Percentiles rank a stretch among this genome's conserved stretches.
phyloP scores from a whole-genome alignment of 2,797 vertebrate genomes.

The Echeneis naucrates region DNA sequence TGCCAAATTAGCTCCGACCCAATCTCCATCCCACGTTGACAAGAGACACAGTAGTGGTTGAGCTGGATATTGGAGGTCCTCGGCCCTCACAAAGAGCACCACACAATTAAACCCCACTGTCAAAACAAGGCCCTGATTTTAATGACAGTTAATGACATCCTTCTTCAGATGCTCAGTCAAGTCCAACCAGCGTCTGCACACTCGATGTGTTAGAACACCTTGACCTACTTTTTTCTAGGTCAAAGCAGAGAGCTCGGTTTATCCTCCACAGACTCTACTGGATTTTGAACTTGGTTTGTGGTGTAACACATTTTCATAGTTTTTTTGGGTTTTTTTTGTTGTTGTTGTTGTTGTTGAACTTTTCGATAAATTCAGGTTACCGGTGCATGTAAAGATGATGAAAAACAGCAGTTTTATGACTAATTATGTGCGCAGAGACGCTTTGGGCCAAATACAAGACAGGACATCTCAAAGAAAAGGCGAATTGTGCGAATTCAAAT shows the following conservation, averaged over 20 bases:
- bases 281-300: background rate
- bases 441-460: background rate
- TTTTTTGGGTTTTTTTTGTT: no score
- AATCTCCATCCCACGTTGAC: background rate
- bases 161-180: background rate
- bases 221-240: slow-evolving; percentile 44
- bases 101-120: background rate
- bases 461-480: background rate
- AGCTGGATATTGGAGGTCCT: background rate
- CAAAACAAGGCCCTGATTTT: background rate
- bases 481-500: slow-evolving; percentile 14
- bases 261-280: background rate
- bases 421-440: slow-evolving; percentile 2
- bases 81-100: background rate
- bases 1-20: background rate
- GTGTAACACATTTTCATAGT: background rate
- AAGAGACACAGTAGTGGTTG: background rate
- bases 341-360: no score
- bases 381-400: background rate
- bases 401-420: background rate
- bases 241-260: background rate
- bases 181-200: background rate
- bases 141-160: background rate
- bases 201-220: slow-evolving; percentile 27
- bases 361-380: no score